A percentile compares a stretch with the other conserved stretches of the same genome.
Conservation (phyloP, 2,113 vertebrate genomes). For the Petroica traversi region DNA sequence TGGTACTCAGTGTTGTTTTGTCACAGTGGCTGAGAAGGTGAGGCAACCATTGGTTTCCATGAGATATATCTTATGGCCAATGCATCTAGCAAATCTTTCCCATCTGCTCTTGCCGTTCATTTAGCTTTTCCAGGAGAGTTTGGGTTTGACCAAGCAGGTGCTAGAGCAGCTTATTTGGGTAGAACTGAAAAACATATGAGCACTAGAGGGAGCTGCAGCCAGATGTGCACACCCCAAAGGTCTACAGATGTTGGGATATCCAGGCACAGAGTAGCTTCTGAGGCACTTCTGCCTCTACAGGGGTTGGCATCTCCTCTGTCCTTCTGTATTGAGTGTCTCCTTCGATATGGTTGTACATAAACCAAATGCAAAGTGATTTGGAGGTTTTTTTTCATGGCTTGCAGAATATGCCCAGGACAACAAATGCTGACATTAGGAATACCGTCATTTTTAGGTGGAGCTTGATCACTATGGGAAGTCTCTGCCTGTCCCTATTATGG, state of each 20-base stretch:
- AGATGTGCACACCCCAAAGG: background rate
- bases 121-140: background rate
- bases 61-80: background rate
- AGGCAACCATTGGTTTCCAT: background rate
- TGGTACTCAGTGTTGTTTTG: background rate
- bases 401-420: background rate
- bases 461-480: background rate
- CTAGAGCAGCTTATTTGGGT: background rate
- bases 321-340: background rate
- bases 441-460: background rate
- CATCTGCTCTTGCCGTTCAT: background rate
- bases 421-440: background rate
- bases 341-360: background rate
- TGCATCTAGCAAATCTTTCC: background rate
- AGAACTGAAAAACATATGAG: background rate
- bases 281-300: background rate
- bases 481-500: background rate
- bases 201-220: slow-evolving; percentile 17
- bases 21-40: background rate
- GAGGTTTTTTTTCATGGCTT: background rate
- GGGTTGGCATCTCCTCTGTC: background rate
- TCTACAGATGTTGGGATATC: background rate
- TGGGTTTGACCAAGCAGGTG: background rate
- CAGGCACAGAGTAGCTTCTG: background rate
- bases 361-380: background rate